Base-by-base conservation (phyloP, 2,797 vertebrate genomes). In the Cercopithecus hamlyni region DNA sequence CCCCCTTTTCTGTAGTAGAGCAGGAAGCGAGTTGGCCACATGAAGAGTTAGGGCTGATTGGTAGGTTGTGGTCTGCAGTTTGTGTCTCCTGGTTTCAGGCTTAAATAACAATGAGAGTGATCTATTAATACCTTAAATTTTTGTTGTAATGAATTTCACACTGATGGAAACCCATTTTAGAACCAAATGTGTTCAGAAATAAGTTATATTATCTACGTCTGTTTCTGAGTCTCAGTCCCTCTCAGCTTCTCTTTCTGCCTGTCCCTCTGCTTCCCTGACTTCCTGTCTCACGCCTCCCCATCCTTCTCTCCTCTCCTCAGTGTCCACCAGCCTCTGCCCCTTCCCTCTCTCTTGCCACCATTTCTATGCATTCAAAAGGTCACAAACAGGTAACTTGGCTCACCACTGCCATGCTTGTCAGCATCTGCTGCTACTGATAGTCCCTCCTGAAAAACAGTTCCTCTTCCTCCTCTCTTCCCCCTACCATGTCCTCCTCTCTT, bases 401-500 rank as follows among this genome's bases (percentile, higher is more conserved):
- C 52, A 2, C 58, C 36, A 26, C 30, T 41, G 50, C 50, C 48
- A 19, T 76, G 30, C 36, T 45, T 6, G 39, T 39, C 61, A 67
- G 33, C 4, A 41, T 27, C 12, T 50, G 26, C 36, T 61, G 67
- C 80, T 48, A 10, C 26, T 55, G 36, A 24, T 11, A 4, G 33
- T 26, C 67, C n/a, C 13, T 64, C 61, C 39, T 14, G 10, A 33
- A 64, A 87, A 58, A 26, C 2, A 13, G 1, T 48, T 55, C 61
- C 22, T 24, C 4, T 33, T 33, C 26, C 13, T 57, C 41, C 48
- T 27, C 19, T 39, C 33, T 17, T 24, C 41, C 36, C 15, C 5
- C 10, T 8, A 52, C 19, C 19, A 52, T 22, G 0, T 12, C 12
- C 26, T 24, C 1, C n/a, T n/a, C 27, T 1, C 11, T 6, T 17